Conservation (phyloP, 2,888 invertebrate species). For the Andrena hattorfiana region DNA sequence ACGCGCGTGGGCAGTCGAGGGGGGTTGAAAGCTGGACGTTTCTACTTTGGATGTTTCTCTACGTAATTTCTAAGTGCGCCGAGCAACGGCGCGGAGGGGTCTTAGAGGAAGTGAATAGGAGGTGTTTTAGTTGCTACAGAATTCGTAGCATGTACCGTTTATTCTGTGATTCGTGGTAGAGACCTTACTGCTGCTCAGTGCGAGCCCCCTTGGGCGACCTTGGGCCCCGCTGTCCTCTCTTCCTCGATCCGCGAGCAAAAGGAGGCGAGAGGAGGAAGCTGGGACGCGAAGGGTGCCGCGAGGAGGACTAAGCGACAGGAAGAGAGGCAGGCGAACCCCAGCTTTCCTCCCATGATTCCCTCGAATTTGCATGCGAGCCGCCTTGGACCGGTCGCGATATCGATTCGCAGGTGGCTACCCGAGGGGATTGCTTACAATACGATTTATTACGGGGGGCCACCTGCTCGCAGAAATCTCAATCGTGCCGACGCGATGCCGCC, state of each 20-base stretch:
- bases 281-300: slow-evolving; percentile 32
- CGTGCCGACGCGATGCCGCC: slow-evolving; percentile 74
- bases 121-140: no score
- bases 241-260: slow-evolving; percentile 26
- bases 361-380: slow-evolving; percentile 78
- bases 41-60: no score
- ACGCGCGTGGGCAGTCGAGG: no score
- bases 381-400: slow-evolving; percentile 76
- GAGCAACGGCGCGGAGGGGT: no score
- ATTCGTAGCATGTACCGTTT: no score
- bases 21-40: no score
- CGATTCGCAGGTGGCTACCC: slow-evolving; percentile 82
- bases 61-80: no score
- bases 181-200: neutral
- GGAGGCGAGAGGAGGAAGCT: slow-evolving; percentile 20
- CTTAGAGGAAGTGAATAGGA: no score
- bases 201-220: neutral
- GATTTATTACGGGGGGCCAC: slow-evolving; percentile 82
- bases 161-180: no score
- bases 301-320: slow-evolving; percentile 59
- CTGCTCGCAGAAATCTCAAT: slow-evolving; percentile 82
- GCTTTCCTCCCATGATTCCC: slow-evolving; percentile 66
- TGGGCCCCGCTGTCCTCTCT: neutral
- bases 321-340: slow-evolving; percentile 45
- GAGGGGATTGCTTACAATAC: slow-evolving; percentile 82